Evolutionary conservation across 1,140 invertebrate genomes (phyloP), one percentile per base, ranked within the genome.

Genomic region (Nephotettix cincticeps): DNA sequence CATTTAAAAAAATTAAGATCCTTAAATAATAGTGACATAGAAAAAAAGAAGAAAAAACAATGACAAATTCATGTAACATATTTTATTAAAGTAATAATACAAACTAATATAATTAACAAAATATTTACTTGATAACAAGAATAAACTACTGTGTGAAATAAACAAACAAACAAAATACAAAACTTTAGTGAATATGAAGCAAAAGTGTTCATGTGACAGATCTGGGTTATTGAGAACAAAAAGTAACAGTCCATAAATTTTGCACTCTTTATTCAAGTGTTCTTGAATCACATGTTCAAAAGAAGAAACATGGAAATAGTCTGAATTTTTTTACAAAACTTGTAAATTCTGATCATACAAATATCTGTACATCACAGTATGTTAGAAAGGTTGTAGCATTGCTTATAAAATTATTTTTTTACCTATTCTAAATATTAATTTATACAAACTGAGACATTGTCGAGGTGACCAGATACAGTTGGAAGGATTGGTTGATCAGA

Each of bases 361-460:
- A 61, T 61, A 61, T 14, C 56, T 61, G 56, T 61, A 61, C 56
- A 61, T 61, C 56, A 61, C 56, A 61, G 56, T 61, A 27, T 61
- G 14, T 61, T 61, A 61, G 56, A 61, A 61, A 61, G 56, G 56
- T 61, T 61, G 56, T 61, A 61, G 56, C 56, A 61, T 61, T 61
- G 56, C 56, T 61, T 61, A 61, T 61, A 61, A 61, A 61, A 61
- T 61, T 61, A 61, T 61, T 61, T 27, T n/a, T 61, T 61, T 61
- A 61, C n/a, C 56, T 61, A 61, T 27, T 61, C 56, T 61, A 61
- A 27, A 27, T 36, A 36, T 36, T 4, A 36, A 36, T 36, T 36
- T 36, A 36, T 36, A 36, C 32, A 36, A 36, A 36, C 32, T 36
- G 32, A 36, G 32, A 36, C 32, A 36, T 36, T 36, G 32, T 36